Evolutionary conservation across 2,888 invertebrate genomes (phyloP), one percentile per base, ranked within the genome.

Genomic region (Epinotia nisella): DNA sequence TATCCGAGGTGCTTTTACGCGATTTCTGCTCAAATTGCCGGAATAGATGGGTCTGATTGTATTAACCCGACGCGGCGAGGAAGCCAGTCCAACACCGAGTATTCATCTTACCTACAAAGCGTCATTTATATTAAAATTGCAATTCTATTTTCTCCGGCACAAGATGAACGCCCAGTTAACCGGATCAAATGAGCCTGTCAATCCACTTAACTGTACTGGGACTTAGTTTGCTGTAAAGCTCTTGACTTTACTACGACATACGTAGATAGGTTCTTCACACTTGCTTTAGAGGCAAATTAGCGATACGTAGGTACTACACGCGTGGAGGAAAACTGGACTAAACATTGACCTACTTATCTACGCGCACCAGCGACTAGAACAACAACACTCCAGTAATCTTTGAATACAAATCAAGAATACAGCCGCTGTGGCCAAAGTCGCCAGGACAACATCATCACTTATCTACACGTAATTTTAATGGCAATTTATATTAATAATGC

Each of bases 21-120:
- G 83, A 87, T 87, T 87, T 84, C 79, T 83, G 80, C 81, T 80
- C 82, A 85, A 87, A 87, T 88, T 84, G 85, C 83, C 79, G 82
- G 84, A 84, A 87, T 83, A 82, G 83, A 81, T 78, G 76, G 77
- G 76, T 75, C 80, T 87, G 84, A 88, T 88, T 87, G 83, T 82
- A 82, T 88, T 87, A 87, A 83, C 81, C 78, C 81, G 78, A 79
- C 80, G 79, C 81, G 81, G 74, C 78, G 75, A 70, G 78, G 79
- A 78, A 78, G 76, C 77, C 79, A 80, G 81, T 78, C 78, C 79
- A 60, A 49, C 15, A 15, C 58, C 35, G 29, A 60, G 69, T 55
- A 59, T 73, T 68, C 67, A 73, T 58, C 58, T 69, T 39, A 29
- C 59, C 69, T 41, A 59, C 49, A 73, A 64, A 64, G 69, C 72